Evolutionary conservation across 2,113 vertebrate genomes (phyloP), one percentile per base, ranked within the genome.

Genomic region (Sander vitreus): DNA sequence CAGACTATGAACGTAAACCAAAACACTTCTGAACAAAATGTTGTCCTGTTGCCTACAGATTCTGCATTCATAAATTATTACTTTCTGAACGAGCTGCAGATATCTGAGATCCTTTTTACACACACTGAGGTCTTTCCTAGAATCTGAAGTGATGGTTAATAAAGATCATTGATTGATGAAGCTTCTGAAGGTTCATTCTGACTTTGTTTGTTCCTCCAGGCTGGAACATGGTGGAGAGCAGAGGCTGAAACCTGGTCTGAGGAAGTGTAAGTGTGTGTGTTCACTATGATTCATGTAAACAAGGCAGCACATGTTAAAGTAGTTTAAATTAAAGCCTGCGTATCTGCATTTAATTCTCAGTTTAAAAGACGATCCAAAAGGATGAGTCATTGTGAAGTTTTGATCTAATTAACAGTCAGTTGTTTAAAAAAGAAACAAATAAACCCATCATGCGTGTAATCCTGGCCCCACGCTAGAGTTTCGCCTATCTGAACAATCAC

Each of bases 191-290:
- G 18, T 50, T 69, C 12, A 36, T 15, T 71, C n/a, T 43, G 25
- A 51, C 23, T 10, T 23, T 77, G n/a, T 10, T 23, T 77, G 30
- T 47, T 55, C 36, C 25, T 79, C 23, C 36, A 79, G 77, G 15
- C 0, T 78, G 76, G 66, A 78, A 0, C 47, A 51, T 8, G 10
- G 23, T 72, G 58, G 77, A 55, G 14, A 64, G 58, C 48, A 63
- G 68, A 13, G 67, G 68, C 58, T 79, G 19, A 72, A 27, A 63
- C 68, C 58, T 64, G 76, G 57, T 55, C 63, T 67, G 25, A 67
- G 63, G 51, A 76, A 67, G 39, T 76, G 74, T 76, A n/a, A 76
- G 33, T 33, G 73, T 63, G 45, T 68, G 39, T 67, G 60, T 45
- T 62, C 8, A 33, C 47, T 75, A 43, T 27, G 47, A 64, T 53